Percentiles rank a stretch among this genome's conserved stretches.
These are phyloP conservation scores for Microdon myrmicae DNA, from an alignment of 2,888 invertebrate species.

Conservation along the genomic window DNA sequence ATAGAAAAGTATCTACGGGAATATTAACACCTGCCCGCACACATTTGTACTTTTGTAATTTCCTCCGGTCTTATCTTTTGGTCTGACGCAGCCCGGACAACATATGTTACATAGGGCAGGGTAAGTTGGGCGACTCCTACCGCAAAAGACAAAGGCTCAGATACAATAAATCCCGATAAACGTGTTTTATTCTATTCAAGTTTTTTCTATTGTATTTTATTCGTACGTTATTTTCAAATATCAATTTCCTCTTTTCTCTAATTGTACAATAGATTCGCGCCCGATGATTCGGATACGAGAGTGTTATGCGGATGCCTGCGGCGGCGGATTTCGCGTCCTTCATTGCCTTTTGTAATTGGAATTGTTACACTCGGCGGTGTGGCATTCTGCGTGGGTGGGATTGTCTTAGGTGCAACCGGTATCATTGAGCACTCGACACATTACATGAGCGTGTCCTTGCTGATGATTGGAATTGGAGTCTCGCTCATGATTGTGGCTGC, in stretches of 20 bases:
- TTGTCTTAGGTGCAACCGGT: conserved; percentile 65
- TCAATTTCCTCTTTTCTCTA: conserved; percentile 7
- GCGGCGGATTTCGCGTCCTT: conserved; percentile 64
- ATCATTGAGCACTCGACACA: conserved; percentile 65
- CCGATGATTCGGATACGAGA: conserved; percentile 8
- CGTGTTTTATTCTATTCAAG: conserved; percentile 6
- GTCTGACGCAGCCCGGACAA: conserved; percentile 31
- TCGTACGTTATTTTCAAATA: no score
- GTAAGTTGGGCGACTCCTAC: conserved; percentile 5
- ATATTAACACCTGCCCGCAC: conserved; percentile 43
- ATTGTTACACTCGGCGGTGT: conserved; percentile 65
- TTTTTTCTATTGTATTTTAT: no score
- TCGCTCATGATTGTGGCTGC: conserved; percentile 93
- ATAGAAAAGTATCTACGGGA: conserved; percentile 30
- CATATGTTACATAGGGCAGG: conserved; percentile 40
- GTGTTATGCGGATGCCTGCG: conserved; percentile 56
- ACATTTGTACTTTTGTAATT: conserved; percentile 14
- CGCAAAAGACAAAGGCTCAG: conserved; percentile 29
- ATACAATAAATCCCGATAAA: conserved; percentile 11
- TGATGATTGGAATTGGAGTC: conserved; percentile 79
- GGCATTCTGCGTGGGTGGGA: conserved; percentile 65
- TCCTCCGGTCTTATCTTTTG: conserved; percentile 19
- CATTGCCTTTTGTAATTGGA: conserved; percentile 64
- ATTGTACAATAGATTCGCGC: conserved; percentile 19
- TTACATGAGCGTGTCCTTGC: conserved; percentile 63